Evolutionary conservation across 30 jellyfish, hydroid and myxozoan species (phyloP).

Genomic region (Haliclystus octoradiatus): DNA sequence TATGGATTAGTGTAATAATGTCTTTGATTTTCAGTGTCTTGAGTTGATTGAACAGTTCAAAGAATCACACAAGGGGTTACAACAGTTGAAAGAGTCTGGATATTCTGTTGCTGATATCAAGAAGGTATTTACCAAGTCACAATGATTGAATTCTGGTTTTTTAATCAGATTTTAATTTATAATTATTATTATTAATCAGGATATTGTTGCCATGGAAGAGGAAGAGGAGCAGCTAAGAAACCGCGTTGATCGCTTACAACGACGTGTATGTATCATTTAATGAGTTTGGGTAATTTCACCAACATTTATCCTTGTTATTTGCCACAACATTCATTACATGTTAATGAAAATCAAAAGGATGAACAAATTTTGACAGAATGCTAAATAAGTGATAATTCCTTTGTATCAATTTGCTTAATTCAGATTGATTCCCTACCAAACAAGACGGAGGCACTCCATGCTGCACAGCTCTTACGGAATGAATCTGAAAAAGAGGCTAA

Average conservation of each 20-base stretch:
- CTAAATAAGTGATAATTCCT: too few relatives aligned
- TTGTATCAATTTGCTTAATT: not conserved
- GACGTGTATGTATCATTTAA: conserved; percentile 26
- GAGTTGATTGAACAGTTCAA: conserved; percentile 64
- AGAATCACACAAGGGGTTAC: conserved; percentile 59
- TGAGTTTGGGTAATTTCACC: too few relatives aligned
- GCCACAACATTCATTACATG: too few relatives aligned
- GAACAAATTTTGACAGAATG: too few relatives aligned
- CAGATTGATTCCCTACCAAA: conserved; percentile 71
- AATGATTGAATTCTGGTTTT: not conserved
- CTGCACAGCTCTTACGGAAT: conserved; percentile 63
- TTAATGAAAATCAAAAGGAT: too few relatives aligned
- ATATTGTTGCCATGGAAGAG: conserved; percentile 72
- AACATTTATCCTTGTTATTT: too few relatives aligned
- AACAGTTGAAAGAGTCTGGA: conserved; percentile 56
- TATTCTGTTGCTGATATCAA: conserved; percentile 58
- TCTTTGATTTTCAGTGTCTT: conserved; percentile 21
- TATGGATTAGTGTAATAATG: not conserved
- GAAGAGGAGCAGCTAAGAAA: conserved; percentile 64
- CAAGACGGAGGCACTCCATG: conserved; percentile 37
- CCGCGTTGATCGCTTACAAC: conserved; percentile 55
- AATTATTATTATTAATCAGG: too few relatives aligned
- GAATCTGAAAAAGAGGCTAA: conserved; percentile 62
- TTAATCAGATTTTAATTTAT: too few relatives aligned
- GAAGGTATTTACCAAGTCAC: conserved; percentile 15